Percentiles rank a stretch among this genome's conserved stretches.
phyloP scores from a whole-genome alignment of 2,113 vertebrate species.

The Rhinolophus ferrumequinum region DNA sequence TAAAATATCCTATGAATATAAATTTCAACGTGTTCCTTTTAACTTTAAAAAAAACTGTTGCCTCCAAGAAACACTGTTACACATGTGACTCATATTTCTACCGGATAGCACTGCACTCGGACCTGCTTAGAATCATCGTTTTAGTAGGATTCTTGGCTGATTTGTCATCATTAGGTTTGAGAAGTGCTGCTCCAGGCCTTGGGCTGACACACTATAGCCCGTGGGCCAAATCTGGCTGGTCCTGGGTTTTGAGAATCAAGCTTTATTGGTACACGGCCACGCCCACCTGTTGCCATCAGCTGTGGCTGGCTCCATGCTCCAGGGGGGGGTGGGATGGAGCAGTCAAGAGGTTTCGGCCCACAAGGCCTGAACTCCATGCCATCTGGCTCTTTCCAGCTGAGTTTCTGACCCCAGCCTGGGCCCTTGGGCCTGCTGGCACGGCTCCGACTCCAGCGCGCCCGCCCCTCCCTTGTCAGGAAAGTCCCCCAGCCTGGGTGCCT shows the following conservation, averaged over 20 bases:
- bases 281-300: accelerated
- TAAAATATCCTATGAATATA: neutral
- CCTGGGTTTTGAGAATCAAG: neutral
- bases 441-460: accelerated
- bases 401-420: too few relatives aligned
- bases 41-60: neutral
- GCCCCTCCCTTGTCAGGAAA: neutral
- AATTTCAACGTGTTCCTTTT: neutral
- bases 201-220: neutral
- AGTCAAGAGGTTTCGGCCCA: accelerated
- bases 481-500: neutral
- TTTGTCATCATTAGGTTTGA: neutral
- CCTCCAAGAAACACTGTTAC: neutral
- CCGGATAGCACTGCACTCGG: too few relatives aligned
- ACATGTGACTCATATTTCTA: neutral
- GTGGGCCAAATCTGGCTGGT: neutral
- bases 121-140: neutral
- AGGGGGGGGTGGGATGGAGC: accelerated
- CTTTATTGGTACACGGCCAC: neutral
- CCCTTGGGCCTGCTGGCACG: accelerated
- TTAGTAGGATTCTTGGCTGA: neutral
- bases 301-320: too few relatives aligned
- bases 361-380: neutral
- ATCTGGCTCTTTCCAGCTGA: neutral
- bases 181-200: neutral